A percentile compares a stretch with the other conserved stretches of the same genome.
Evolutionary conservation across 2,888 invertebrate species (phyloP).

Genomic region (Lepidocyrtinus sp.): DNA sequence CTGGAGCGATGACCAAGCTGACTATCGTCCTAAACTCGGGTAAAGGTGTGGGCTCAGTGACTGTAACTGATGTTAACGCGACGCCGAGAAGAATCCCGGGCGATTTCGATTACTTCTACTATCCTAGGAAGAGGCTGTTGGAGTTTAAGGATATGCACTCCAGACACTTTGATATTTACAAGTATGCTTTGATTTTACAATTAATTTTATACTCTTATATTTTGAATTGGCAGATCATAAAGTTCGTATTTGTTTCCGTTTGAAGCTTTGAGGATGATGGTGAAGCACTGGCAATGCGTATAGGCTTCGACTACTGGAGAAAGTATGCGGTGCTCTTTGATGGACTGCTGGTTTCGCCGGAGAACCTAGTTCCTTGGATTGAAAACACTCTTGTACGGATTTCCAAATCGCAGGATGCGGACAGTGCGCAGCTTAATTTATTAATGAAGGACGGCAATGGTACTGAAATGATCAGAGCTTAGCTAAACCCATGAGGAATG

Average conservation of each 20-base stretch:
- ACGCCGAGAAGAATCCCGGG: neutral
- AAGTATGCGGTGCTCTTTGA: slow-evolving; percentile 67
- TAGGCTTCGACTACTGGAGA: slow-evolving; percentile 67
- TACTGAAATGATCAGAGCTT: slow-evolving; percentile 32
- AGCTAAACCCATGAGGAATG: neutral
- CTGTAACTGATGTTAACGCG: slow-evolving; percentile 20
- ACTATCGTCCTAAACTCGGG: slow-evolving; percentile 63
- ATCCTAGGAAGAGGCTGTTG: slow-evolving; percentile 63
- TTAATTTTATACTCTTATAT: slow-evolving; percentile 14
- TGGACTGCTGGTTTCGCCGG: slow-evolving; percentile 63
- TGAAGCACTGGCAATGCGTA: slow-evolving; percentile 65
- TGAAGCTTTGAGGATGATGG: slow-evolving; percentile 65
- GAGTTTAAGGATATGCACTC: slow-evolving; percentile 61
- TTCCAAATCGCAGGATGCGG: slow-evolving; percentile 33
- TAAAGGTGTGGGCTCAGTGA: slow-evolving; percentile 25
- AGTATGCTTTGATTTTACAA: slow-evolving; percentile 30
- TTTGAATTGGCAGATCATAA: neutral
- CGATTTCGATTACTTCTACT: slow-evolving; percentile 63
- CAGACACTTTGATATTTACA: slow-evolving; percentile 65
- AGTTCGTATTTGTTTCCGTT: slow-evolving; percentile 1
- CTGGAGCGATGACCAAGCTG: slow-evolving; percentile 72
- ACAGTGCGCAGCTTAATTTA: slow-evolving; percentile 58
- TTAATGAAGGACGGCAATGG: slow-evolving; percentile 69
- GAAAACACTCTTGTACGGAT: slow-evolving; percentile 41
- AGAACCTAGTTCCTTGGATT: slow-evolving; percentile 61